These are phyloP conservation scores for Osmoderma eremita DNA, from an alignment of 2,888 invertebrate genomes.

Conservation along the genomic window DNA sequence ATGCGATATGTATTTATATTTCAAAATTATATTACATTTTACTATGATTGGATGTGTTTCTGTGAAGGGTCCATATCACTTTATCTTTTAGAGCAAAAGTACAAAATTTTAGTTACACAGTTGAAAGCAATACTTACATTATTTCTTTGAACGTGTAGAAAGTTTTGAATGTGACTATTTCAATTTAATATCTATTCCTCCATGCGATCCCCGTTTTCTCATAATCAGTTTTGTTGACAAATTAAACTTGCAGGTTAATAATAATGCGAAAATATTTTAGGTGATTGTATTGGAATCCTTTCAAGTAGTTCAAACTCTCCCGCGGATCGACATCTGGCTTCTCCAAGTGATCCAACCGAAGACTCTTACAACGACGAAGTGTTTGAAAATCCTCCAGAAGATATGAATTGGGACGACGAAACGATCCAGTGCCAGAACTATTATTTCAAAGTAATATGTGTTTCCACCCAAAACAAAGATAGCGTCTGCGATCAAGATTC, in stretches of 20 bases:
- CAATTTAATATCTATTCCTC: too few species aligned
- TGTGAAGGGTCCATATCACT: too few species aligned
- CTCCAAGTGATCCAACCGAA: conserved; percentile 58
- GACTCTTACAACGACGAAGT: conserved; percentile 57
- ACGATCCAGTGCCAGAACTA: conserved; percentile 43
- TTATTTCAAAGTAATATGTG: conserved; percentile 47
- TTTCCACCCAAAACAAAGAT: conserved; percentile 41
- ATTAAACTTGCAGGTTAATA: not conserved
- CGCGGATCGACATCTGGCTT: conserved; percentile 61
- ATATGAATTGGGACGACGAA: conserved; percentile 61
- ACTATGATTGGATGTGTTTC: too few species aligned
- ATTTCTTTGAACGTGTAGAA: too few species aligned
- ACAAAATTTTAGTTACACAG: too few species aligned
- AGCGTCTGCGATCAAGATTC: conserved; percentile 39
- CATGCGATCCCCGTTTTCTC: too few species aligned
- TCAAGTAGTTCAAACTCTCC: conserved; percentile 60
- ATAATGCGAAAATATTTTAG: conserved; percentile 48
- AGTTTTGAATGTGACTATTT: too few species aligned
- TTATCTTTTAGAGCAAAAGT: too few species aligned
- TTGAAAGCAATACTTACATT: too few species aligned
- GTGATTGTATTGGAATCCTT: conserved; percentile 56
- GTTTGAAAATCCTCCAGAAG: conserved; percentile 52
- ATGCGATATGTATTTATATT: too few species aligned
- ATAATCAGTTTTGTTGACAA: too few species aligned
- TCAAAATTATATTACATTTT: too few species aligned